Base-by-base conservation (phyloP, 2,888 invertebrate genomes). In the Phengaris arion region DNA sequence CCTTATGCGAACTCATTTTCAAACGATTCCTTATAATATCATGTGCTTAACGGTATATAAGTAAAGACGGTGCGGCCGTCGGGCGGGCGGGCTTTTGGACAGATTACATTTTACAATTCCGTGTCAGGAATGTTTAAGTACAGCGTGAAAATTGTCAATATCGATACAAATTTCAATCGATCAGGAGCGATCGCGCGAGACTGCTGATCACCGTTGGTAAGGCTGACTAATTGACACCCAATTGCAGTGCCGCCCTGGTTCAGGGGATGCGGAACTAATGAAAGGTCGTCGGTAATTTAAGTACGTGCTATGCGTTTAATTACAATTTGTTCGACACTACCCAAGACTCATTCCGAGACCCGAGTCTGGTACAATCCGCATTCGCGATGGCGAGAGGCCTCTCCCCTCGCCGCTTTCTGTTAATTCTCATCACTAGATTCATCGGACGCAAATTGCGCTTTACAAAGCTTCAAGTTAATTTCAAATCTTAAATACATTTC, bases 151-250 rank as follows among this genome's bases (percentile, higher is more conserved):
- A 85, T 84, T 81, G 83, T 77, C 76, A 74, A 78, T 79, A 74
- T 77, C 77, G 74, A 77, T 86, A 85, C 86, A 87, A 88, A 87
- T 88, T 89, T 84, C 87, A 86, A 87, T 85, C 81, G 83, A 80
- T 85, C 83, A 87, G 86, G n/a, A n/a, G n/a, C n/a, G n/a, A n/a
- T 86, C 55, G 87, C 86, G 86, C 82, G 82, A 85, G 83, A 68
- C 82, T 81, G 83, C 87, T 84, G 85, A 86, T 85, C 83, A 83
- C 86, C 84, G 87, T 82, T 85, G 86, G 86, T 88, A 91, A 92
- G 92, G 91, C 92, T 87, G 82, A 82, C 81, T 92, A 93, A 93
- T 92, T 92, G 92, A 92, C 92, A 88, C 86, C 87, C 88, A 86
- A 86, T 88, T 85, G 82, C 82, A 82, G 78, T 77, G 79, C 79